Percentiles rank a stretch among this genome's conserved stretches.
Evolutionary conservation across 1,140 invertebrate genomes (phyloP).

Genomic region (Paraescarpia echinospica): DNA sequence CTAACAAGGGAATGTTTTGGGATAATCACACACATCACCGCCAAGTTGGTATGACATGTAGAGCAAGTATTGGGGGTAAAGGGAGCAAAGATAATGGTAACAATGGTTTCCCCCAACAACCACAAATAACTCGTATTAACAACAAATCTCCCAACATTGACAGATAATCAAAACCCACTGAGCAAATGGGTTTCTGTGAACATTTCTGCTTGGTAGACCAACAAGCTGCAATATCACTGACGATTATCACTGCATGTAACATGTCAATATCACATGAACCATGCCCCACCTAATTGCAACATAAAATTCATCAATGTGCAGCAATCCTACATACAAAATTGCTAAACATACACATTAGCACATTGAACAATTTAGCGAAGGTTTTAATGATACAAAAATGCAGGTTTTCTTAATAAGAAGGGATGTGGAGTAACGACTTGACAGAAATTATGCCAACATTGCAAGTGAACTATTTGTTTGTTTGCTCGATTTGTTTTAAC

Average conservation of each 20-base stretch:
- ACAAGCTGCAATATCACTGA: too few species aligned
- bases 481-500: not conserved
- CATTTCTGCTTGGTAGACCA: too few species aligned
- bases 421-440: not conserved
- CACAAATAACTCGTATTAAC: too few species aligned
- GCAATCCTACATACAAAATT: not conserved
- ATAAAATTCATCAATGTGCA: not conserved
- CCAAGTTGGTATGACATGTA: not conserved
- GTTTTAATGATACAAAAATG: not conserved
- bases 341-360: not conserved
- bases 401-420: not conserved
- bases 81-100: not conserved
- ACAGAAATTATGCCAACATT: not conserved
- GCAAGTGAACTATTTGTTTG: not conserved
- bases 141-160: too few species aligned
- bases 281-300: not conserved
- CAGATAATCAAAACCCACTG: too few species aligned
- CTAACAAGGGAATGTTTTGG: not conserved
- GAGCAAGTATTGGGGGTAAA: too few species aligned
- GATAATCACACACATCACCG: not conserved
- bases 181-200: too few species aligned
- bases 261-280: not conserved
- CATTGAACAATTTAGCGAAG: not conserved
- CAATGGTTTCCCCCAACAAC: too few species aligned
- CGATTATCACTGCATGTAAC: too few species aligned